Evolutionary conservation across 2,797 vertebrate genomes (phyloP).

Genomic region (Thaleichthys pacificus): DNA sequence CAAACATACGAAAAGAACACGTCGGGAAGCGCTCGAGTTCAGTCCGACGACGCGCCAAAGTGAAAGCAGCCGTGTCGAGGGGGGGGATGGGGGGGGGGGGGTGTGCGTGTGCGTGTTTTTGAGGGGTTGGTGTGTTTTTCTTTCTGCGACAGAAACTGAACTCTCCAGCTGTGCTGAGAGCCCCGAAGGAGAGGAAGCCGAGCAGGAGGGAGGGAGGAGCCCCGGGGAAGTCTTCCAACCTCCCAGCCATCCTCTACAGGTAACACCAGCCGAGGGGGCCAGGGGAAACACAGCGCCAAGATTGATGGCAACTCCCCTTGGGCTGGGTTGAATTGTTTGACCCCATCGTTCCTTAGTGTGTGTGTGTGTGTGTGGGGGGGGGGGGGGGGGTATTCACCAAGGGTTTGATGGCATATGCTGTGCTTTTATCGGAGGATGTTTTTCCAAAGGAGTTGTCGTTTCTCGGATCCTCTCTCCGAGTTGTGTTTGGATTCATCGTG

Average conservation of each 20-base stretch:
- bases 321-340: background rate
- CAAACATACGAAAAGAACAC: too few relatives aligned
- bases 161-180: slow-evolving; percentile 88
- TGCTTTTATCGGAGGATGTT: background rate
- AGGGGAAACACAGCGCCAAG: background rate
- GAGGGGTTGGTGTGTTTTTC: background rate
- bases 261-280: slow-evolving; percentile 31
- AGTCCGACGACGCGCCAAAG: too few relatives aligned
- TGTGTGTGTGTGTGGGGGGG: too few relatives aligned
- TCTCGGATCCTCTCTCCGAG: background rate
- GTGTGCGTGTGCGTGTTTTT: background rate
- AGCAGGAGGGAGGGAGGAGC: slow-evolving; percentile 95
- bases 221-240: slow-evolving; percentile 82
- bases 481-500: background rate
- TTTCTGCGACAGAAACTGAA: slow-evolving; percentile 84
- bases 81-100: too few relatives aligned
- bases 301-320: background rate
- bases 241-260: slow-evolving; percentile 95
- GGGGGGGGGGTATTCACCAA: too few relatives aligned
- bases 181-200: slow-evolving; percentile 94
- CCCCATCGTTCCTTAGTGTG: background rate
- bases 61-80: background rate
- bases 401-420: too few relatives aligned
- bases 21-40: too few relatives aligned
- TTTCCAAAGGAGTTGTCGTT: too few relatives aligned